Conservation (phyloP, 2,113 vertebrate genomes). For the Paradoxurus hermaphroditus region DNA sequence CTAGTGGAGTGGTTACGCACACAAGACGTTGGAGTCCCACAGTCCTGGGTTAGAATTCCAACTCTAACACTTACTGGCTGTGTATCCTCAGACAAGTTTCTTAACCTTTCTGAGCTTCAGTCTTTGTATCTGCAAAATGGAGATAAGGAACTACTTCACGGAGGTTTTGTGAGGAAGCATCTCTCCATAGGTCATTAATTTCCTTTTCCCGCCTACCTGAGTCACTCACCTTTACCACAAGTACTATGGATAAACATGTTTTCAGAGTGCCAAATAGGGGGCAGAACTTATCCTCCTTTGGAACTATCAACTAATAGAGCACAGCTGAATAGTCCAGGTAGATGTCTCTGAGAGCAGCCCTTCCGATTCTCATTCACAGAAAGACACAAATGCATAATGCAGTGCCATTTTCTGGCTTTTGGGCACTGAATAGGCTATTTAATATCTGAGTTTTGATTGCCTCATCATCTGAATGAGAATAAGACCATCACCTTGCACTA, state of each 20-base stretch:
- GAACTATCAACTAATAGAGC: background rate
- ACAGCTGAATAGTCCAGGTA: no score
- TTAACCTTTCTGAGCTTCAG: background rate
- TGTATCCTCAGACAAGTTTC: background rate
- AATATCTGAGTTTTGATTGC: background rate
- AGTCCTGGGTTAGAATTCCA: background rate
- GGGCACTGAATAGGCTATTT: background rate
- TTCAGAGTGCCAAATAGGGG: background rate
- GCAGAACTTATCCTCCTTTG: background rate
- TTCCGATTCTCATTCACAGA: background rate
- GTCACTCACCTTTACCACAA: background rate
- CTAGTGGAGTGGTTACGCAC: background rate
- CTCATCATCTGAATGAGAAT: background rate
- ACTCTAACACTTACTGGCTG: background rate
- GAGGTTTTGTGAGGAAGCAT: background rate
- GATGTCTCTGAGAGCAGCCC: background rate
- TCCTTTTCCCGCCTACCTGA: background rate
- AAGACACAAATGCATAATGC: no score
- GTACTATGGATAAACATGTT: background rate
- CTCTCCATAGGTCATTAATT: background rate
- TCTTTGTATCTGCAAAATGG: background rate
- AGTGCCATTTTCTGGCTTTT: no score
- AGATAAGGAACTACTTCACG: background rate
- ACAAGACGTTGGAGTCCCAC: background rate
- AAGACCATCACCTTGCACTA: background rate